Conservation (phyloP, 2,888 invertebrate species). For the Papilio gigon region DNA sequence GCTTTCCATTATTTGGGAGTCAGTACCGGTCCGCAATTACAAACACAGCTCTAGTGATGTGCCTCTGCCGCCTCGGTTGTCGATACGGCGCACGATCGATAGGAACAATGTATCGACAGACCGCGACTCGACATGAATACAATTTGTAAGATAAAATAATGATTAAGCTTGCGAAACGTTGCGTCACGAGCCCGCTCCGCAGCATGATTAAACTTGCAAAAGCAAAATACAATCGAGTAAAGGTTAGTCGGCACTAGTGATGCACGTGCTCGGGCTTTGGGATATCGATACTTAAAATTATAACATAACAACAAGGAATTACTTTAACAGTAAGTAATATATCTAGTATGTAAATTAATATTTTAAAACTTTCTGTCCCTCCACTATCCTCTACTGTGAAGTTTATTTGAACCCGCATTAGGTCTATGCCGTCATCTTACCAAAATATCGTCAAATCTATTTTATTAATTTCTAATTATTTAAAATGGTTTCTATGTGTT, state of each 20-base stretch:
- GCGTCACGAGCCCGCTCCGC: slow-evolving; percentile 76
- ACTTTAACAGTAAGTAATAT: not conserved
- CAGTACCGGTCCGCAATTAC: slow-evolving; percentile 32
- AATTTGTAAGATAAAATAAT: slow-evolving; percentile 82
- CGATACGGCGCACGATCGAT: slow-evolving; percentile 45
- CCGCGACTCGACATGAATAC: slow-evolving; percentile 69
- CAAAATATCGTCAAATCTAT: not conserved
- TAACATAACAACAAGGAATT: not conserved
- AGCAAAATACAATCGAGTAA: slow-evolving; percentile 79
- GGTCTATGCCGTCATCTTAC: not conserved
- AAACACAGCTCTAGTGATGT: slow-evolving; percentile 56
- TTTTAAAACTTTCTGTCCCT: not conserved
- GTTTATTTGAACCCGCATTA: not conserved
- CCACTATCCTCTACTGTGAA: too few species aligned
- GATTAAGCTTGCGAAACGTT: slow-evolving; percentile 79
- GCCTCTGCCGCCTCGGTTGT: slow-evolving; percentile 51
- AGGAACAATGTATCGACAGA: slow-evolving; percentile 59
- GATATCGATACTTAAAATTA: slow-evolving; percentile 48
- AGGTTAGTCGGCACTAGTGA: slow-evolving; percentile 70
- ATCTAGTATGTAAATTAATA: too few species aligned
- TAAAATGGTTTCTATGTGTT: not conserved
- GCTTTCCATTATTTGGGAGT: slow-evolving; percentile 38
- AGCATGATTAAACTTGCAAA: slow-evolving; percentile 82
- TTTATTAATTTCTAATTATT: not conserved
- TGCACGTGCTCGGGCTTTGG: slow-evolving; percentile 43